Evolutionary conservation across 2,888 invertebrate genomes (phyloP), one percentile per base, ranked within the genome.

Genomic region (Melieria omissa): DNA sequence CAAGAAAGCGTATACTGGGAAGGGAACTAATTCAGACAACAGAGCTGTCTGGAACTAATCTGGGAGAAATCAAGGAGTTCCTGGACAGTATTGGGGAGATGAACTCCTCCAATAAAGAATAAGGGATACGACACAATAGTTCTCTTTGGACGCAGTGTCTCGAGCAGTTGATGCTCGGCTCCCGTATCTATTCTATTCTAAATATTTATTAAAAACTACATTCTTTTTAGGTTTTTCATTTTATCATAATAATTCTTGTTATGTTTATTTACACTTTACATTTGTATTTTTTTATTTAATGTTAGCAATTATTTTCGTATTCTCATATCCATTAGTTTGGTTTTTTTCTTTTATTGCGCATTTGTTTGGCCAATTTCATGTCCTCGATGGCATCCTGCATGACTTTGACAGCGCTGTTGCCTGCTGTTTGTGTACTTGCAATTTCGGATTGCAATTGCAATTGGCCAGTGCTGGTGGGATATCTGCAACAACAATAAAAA

Each of bases 331-430:
- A 73, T 73, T 44, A 16, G 29, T 29, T 29, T 29, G 29, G 29
- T 46, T 68, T 75, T 62, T 80, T 84, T 70, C 80, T 85, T 74
- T 86, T 86, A 73, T 86, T 86, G 7, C 85, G 83, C 74, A 81
- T 75, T 71, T 83, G 83, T 65, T 84, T 86, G 7, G 82, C 83
- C 58, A 80, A 70, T 68, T 84, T 82, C 72, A 81, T 76, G 62
- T 87, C 86, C 74, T 88, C 85, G 14, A 89, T 86, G 7, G 88
- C 87, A 58, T 86, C 86, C 79, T 90, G 89, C 89, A 91, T 89
- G 0, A 89, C 86, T 76, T 90, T 88, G 2, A 91, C 87, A 8
- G 91, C 90, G 73, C 82, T 86, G 46, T 81, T 80, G 0, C 73
- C 63, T 8, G 75, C 70, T 41, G 86, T 79, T 9, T 46, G 16